Evolutionary conservation across 2,797 vertebrate genomes (phyloP).

Genomic region (Pteronotus mesoamericanus): DNA sequence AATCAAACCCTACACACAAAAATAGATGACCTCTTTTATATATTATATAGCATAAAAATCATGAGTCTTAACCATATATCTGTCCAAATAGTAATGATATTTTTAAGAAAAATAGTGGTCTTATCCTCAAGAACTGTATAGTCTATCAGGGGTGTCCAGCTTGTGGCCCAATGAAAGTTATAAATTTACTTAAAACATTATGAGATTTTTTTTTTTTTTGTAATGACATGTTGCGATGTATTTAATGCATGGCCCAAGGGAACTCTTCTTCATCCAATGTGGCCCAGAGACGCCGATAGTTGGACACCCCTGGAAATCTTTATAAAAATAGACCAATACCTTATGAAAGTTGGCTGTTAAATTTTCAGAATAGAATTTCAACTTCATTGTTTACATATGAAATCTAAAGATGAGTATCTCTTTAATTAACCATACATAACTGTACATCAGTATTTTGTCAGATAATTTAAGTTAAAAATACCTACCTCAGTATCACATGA

Average conservation of each 20-base stretch:
- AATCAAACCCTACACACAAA: background rate
- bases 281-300: too few species aligned
- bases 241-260: too few species aligned
- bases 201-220: too few species aligned
- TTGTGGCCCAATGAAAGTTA: too few species aligned
- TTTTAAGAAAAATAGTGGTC: background rate
- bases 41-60: background rate
- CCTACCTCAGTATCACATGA: background rate
- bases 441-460: background rate
- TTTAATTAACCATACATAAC: conserved; percentile 8
- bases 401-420: background rate
- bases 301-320: too few species aligned
- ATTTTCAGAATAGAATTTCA: conserved; percentile 17
- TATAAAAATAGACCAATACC: background rate
- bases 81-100: background rate
- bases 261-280: too few species aligned
- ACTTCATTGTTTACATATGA: background rate
- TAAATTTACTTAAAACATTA: too few species aligned
- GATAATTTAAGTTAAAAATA: background rate
- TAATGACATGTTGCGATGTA: too few species aligned
- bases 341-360: background rate
- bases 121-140: background rate
- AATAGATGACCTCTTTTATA: background rate
- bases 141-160: background rate
- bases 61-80: background rate